These are phyloP conservation scores for Stegodyphus dumicola DNA, from an alignment of 1,140 invertebrate species.

Conservation along the genomic window DNA sequence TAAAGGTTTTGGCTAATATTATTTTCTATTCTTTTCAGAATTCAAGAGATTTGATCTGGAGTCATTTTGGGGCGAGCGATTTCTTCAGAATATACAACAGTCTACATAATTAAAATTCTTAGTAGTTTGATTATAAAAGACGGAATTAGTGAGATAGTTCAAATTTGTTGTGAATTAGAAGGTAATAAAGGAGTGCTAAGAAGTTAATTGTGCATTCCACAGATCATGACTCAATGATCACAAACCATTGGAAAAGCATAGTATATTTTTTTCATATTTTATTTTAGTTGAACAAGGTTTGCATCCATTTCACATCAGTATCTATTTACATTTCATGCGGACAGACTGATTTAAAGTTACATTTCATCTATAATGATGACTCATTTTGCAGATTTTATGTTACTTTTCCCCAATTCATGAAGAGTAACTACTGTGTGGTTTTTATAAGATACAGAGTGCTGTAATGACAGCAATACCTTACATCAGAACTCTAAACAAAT, in stretches of 20 bases:
- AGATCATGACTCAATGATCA: background rate
- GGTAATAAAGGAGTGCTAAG: conserved; percentile 34
- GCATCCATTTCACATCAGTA: background rate
- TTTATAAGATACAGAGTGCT: no score
- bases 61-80: conserved; percentile 86
- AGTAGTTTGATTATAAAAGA: conserved; percentile 28
- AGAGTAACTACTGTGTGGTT: no score
- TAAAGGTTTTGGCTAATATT: background rate
- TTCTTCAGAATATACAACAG: conserved; percentile 75
- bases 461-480: no score
- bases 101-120: conserved; percentile 53
- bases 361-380: background rate
- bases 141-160: conserved; percentile 52
- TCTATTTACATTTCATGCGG: background rate
- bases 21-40: conserved; percentile 70
- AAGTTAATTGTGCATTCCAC: conserved; percentile 32
- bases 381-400: background rate
- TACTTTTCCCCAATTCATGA: no score
- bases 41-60: conserved; percentile 89
- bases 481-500: no score
- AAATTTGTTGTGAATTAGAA: conserved; percentile 21
- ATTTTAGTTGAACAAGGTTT: conserved; percentile 21
- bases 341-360: conserved; percentile 5
- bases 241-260: conserved; percentile 2
- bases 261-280: conserved; percentile 13